A percentile compares a stretch with the other conserved stretches of the same genome.
These are phyloP conservation scores for Callaeas wilsoni DNA, from an alignment of 2,113 vertebrate genomes.

Conservation along the genomic window DNA sequence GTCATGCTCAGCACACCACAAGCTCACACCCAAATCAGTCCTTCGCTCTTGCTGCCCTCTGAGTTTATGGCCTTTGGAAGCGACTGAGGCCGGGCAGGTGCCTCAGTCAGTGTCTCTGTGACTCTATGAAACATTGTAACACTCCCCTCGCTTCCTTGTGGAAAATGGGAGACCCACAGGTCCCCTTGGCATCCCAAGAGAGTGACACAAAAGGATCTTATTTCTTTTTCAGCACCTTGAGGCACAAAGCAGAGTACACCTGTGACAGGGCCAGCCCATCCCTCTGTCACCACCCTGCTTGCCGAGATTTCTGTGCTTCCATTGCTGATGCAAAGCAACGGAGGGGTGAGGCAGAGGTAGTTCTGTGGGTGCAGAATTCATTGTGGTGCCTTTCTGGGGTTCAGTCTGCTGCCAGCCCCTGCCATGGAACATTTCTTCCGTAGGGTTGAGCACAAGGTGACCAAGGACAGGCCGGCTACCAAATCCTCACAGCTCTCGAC, in stretches of 20 bases:
- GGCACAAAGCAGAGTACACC: background rate
- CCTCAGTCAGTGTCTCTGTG: background rate
- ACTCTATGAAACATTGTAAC: background rate
- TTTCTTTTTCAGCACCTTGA: background rate
- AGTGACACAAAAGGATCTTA: background rate
- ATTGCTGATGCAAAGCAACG: rapidly evolving
- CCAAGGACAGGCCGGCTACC: rapidly evolving
- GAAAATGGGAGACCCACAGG: background rate
- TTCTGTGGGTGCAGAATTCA: background rate
- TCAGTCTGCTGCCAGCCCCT: background rate
- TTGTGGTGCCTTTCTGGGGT: background rate
- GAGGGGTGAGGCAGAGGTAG: background rate
- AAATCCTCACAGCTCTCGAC: background rate
- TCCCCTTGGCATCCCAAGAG: background rate
- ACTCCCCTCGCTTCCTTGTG: rapidly evolving
- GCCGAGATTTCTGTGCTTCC: background rate
- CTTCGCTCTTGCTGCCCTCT: background rate
- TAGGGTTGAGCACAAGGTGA: background rate
- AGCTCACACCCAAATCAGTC: rapidly evolving
- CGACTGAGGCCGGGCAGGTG: rapidly evolving
- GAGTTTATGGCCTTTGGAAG: no score
- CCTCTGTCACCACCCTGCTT: no score
- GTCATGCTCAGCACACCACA: rapidly evolving
- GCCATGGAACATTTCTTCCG: rapidly evolving
- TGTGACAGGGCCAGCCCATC: background rate